Conservation (phyloP, 2,113 vertebrate genomes). For the Eubucco bourcierii region DNA sequence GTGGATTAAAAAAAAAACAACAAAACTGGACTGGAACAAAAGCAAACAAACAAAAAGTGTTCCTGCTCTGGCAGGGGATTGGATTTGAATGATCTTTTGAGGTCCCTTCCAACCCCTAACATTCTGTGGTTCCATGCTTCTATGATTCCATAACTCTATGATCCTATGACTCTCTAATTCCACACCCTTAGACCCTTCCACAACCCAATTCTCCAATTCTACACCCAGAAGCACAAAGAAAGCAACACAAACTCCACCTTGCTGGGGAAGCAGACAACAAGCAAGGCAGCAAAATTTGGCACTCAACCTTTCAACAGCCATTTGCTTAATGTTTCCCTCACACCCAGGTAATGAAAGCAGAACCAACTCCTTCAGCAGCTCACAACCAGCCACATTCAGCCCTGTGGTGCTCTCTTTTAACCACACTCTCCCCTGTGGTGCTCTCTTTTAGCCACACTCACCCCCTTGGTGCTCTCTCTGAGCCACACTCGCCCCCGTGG, state of each 20-base stretch:
- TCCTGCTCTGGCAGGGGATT: too few relatives aligned
- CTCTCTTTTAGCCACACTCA: slow-evolving; percentile 26
- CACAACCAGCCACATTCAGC: slow-evolving; percentile 45
- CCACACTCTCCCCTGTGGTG: background rate
- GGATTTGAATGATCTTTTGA: too few relatives aligned
- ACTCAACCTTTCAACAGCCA: background rate
- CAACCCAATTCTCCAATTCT: too few relatives aligned
- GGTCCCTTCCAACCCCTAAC: too few relatives aligned
- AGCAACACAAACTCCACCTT: background rate
- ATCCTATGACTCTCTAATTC: too few relatives aligned
- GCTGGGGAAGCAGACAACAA: background rate
- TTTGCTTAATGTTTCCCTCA: background rate
- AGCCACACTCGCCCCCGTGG: too few relatives aligned
- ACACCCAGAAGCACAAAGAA: background rate
- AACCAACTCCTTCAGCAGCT: slow-evolving; percentile 58
- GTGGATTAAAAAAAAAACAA: too few relatives aligned
- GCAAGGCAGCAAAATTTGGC: background rate
- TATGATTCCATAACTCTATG: too few relatives aligned
- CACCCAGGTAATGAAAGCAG: slow-evolving; percentile 50
- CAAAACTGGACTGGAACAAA: too few relatives aligned
- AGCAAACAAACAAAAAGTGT: too few relatives aligned
- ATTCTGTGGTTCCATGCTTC: too few relatives aligned
- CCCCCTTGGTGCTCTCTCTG: slow-evolving; percentile 52
- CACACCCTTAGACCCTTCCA: too few relatives aligned
- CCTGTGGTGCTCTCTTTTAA: slow-evolving; percentile 57